Evolutionary conservation across 2,888 invertebrate genomes (phyloP), one percentile per base, ranked within the genome.

Genomic region (Trachelus iudaicus): DNA sequence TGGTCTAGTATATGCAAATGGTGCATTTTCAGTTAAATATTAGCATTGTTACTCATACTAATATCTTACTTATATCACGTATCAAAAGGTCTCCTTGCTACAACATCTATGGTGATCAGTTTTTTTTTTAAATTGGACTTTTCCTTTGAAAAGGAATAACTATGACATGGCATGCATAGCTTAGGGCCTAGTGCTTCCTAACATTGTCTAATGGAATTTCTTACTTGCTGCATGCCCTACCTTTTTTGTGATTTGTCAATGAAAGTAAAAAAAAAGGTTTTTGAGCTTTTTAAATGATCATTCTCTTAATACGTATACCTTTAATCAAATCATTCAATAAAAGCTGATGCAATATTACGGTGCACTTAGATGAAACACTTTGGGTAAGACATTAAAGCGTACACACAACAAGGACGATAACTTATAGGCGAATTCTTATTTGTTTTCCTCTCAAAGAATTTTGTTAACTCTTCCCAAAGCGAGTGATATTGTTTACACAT

Each of bases 1-100:
- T 76, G 69, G 69, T 73, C 73, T 73, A 37, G 56, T 56, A 78
- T 78, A 78, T 78, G 78, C 78, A 73, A 75, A 56, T 56, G 23
- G 23, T 56, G 56, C 56, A 56, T 56, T 9, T 56, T 56, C 56
- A 56, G 23, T 56, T 56, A 56, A 56, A 56, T 56, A 56, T 56
- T 56, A 56, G 23, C 56, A 56, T 9, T 56, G 56, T 56, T 56
- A 56, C 15, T 56, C 56, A 56, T 56, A 56, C 56, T 56, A 56
- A 56, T 56, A 9, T 56, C 9, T 56, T 23, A 56, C 23, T 56
- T 56, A 23, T 56, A 9, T 56, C 23, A 56, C 9, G 2, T 56
- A 9, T 23, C 23, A 56, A 56, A 56, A 56, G 23, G 56, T 56
- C 2, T 56, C 9, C 15, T 23, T 56, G 9, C 56, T 23, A 56